Base-by-base conservation (phyloP, 2,888 invertebrate genomes). In the Eristalis tenax region DNA sequence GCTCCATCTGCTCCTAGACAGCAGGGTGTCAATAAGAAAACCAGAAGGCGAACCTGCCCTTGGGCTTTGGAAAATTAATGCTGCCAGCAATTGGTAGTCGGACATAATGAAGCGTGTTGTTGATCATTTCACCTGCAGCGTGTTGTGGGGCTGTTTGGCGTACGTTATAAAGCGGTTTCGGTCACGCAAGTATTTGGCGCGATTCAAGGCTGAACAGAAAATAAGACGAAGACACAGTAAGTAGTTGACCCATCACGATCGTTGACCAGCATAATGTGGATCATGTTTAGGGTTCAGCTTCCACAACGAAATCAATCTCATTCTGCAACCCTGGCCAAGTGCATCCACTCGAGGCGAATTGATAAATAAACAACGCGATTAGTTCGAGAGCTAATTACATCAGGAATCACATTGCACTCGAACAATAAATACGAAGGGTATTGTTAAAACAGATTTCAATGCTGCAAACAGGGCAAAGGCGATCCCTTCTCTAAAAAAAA, bases 301-400 rank as follows among this genome's bases (percentile, higher is more conserved):
- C 32, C 8, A 32, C 8, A 32, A 32, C 32, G 32, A 8, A 1
- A 32, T 32, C 8, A 28, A 56, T 15, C 13, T 18, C 10, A 10
- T 6, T 18, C 1, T 26, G 1, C 43, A 43, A 6, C 18, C 18
- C 50, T 1, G 18, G 18, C 75, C 50, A 64, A 74, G 73, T 57
- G 28, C 28, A 38, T 32, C 18, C 74, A 70, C 77, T 78, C 43
- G 78, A 83, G 79, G 61, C 5, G 35, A 78, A 50, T 74, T 69
- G 50, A 59, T 70, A 61, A 71, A 63, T 35, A 79, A 79, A 70
- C 66, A 82, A 82, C 78, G 70, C 77, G 40, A 56, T 64, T 40
- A 56, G 73, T 64, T 32, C 43, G 18, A 65, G 73, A 78, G 86
- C 82, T 79, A 79, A 86, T 86, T 86, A 86, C 56, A 28, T n/a